phyloP scores from a whole-genome alignment of 1,140 invertebrate species.

The Lasaia peninsularis region DNA sequence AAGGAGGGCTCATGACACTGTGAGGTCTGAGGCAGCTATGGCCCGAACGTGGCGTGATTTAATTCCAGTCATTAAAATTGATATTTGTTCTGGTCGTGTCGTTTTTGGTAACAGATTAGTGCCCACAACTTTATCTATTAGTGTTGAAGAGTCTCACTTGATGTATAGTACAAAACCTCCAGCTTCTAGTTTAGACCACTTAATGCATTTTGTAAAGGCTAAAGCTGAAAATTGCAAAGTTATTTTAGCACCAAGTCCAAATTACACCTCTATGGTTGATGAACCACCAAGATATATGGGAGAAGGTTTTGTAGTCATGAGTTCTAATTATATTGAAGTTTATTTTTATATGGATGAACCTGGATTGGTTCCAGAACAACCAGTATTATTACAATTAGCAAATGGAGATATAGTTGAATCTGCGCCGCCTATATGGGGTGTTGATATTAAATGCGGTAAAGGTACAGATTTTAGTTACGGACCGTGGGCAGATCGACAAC shows the following conservation, averaged over 20 bases:
- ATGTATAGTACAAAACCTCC: constrained; percentile 97
- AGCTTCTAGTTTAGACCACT: constrained; percentile 93
- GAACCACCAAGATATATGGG: constrained; percentile 98
- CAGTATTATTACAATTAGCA: constrained; percentile 91
- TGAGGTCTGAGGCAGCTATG: constrained; percentile 85
- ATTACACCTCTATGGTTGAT: constrained; percentile 94
- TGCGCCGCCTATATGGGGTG: constrained; percentile 94
- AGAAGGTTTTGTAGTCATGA: constrained; percentile 97
- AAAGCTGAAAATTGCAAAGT: constrained; percentile 97
- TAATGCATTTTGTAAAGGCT: constrained; percentile 97
- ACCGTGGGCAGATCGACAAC: constrained; percentile 97
- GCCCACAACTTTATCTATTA: constrained; percentile 94
- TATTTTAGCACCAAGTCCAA: constrained; percentile 94
- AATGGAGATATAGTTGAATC: constrained; percentile 96
- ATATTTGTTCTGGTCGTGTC: constrained; percentile 92
- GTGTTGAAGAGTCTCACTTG: constrained; percentile 96
- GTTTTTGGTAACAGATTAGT: constrained; percentile 98
- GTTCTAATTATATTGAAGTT: constrained; percentile 95
- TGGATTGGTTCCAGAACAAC: constrained; percentile 91
- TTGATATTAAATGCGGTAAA: constrained; percentile 97
- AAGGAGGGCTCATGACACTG: constrained; percentile 79
- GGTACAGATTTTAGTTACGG: constrained; percentile 98
- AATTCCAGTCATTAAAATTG: constrained; percentile 97
- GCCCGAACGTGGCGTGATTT: constrained; percentile 95
- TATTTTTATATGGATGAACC: constrained; percentile 99